Conservation (phyloP, 92 coral and sea anemone species). For the Plumapathes pennacea region DNA sequence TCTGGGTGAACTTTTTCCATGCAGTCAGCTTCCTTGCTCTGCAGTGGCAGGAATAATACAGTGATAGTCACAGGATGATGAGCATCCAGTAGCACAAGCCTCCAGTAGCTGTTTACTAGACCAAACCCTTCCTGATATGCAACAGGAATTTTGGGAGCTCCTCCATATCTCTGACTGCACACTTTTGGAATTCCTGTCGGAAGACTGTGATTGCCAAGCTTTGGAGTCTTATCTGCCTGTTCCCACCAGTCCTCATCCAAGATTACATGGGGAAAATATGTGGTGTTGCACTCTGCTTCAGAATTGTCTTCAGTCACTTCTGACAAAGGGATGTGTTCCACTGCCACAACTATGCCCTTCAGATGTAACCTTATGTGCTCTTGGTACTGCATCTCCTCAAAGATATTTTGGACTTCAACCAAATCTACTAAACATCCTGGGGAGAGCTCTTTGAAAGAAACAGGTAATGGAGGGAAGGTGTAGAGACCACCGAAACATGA, state of each 20-base stretch:
- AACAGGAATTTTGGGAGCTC: slow-evolving; percentile 16
- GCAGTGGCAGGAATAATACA: slow-evolving; percentile 45
- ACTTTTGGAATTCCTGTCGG: slow-evolving; percentile 14
- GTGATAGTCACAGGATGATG: slow-evolving; percentile 42
- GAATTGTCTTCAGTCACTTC: not conserved
- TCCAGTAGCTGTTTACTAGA: slow-evolving; percentile 40
- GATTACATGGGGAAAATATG: slow-evolving; percentile 30
- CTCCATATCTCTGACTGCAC: slow-evolving; percentile 25
- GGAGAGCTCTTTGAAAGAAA: slow-evolving; percentile 10
- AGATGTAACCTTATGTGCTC: slow-evolving; percentile 30
- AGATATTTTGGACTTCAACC: slow-evolving; percentile 28
- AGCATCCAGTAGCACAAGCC: slow-evolving; percentile 46
- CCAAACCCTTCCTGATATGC: slow-evolving; percentile 48
- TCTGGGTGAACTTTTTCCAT: not conserved
- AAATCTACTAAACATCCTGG: slow-evolving; percentile 37
- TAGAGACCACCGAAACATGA: slow-evolving; percentile 45
- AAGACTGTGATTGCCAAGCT: slow-evolving; percentile 15
- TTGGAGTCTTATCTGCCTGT: slow-evolving; percentile 6
- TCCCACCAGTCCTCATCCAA: slow-evolving; percentile 11
- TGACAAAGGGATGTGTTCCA: slow-evolving; percentile 46
- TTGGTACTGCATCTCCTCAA: slow-evolving; percentile 37
- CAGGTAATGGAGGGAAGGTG: slow-evolving; percentile 43
- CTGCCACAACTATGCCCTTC: slow-evolving; percentile 51
- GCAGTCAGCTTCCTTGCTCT: not conserved
- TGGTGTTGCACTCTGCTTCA: not conserved